Evolutionary conservation across 2,888 invertebrate species (phyloP).

Genomic region (Aporophyla nigra): DNA sequence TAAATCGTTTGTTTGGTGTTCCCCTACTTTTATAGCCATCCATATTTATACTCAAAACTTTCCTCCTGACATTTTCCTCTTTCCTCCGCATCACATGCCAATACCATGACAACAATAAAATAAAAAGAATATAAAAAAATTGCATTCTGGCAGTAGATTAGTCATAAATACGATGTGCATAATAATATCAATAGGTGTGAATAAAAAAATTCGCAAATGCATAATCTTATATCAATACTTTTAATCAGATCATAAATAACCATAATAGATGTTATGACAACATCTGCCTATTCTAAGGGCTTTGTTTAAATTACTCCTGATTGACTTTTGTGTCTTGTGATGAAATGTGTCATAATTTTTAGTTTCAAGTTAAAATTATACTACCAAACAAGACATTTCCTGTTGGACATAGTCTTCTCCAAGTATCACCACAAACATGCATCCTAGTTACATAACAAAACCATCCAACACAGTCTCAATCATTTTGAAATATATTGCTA

Average conservation of each 20-base stretch:
- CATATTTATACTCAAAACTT: not conserved
- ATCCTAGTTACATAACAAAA: no score
- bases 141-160: not conserved
- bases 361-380: not conserved
- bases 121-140: not conserved
- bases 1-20: not conserved
- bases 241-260: not conserved
- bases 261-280: not conserved
- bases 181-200: not conserved
- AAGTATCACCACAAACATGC: not conserved
- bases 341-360: not conserved
- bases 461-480: no score
- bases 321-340: not conserved
- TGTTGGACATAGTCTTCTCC: not conserved
- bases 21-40: no score
- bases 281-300: not conserved
- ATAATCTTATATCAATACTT: not conserved
- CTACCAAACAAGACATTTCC: not conserved
- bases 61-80: not conserved
- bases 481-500: no score
- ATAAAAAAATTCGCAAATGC: slow-evolving; percentile 8
- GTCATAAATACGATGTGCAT: not conserved
- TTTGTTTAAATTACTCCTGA: not conserved
- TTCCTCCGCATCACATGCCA: not conserved
- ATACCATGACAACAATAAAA: not conserved